Percentiles rank a stretch among this genome's conserved stretches.
These are phyloP conservation scores for Esox masquinongy DNA, from an alignment of 2,797 vertebrate genomes.

Conservation along the genomic window DNA sequence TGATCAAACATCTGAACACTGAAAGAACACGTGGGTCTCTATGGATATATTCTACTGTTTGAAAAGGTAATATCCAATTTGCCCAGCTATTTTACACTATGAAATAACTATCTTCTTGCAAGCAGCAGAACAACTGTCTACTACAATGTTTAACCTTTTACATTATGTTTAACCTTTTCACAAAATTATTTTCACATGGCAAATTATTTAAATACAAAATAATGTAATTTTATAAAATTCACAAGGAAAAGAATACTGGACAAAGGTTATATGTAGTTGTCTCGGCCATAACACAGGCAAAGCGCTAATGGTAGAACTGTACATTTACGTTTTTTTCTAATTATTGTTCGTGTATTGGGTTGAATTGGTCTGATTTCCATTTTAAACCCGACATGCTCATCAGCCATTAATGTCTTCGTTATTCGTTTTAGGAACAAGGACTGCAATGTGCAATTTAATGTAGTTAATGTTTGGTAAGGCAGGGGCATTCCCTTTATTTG, in stretches of 20 bases:
- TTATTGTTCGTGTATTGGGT: neutral
- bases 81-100: neutral
- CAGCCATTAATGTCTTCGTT: neutral
- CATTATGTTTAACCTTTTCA: neutral
- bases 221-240: neutral
- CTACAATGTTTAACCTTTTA: neutral
- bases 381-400: neutral
- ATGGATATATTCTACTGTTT: neutral
- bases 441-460: neutral
- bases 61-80: slow-evolving; percentile 4
- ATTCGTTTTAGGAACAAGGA: neutral
- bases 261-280: neutral
- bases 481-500: neutral
- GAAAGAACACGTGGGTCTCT: neutral
- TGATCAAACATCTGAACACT: neutral
- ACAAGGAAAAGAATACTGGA: neutral
- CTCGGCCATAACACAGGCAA: neutral
- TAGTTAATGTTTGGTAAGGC: slow-evolving; percentile 1
- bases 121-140: neutral
- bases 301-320: neutral
- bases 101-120: neutral
- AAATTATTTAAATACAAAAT: neutral
- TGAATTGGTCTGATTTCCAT: neutral
- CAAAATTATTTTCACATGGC: neutral
- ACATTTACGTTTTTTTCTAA: neutral